Evolutionary conservation across 2,113 vertebrate species (phyloP).

Genomic region (Urocitellus parryii): DNA sequence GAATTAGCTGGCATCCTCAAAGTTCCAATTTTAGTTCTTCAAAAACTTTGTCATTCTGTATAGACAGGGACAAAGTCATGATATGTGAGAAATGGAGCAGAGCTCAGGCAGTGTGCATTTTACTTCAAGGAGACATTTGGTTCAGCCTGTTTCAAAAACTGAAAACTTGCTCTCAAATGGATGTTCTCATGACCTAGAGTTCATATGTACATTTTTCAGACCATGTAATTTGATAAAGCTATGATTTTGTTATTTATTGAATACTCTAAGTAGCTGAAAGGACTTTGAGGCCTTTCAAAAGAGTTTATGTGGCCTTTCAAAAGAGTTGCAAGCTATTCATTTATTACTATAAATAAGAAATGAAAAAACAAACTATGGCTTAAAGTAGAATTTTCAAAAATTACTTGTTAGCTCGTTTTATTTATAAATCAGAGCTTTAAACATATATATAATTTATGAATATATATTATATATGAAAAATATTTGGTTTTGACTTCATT

Average conservation of each 20-base stretch:
- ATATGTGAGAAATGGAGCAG: not conserved
- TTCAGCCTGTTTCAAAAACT: not conserved
- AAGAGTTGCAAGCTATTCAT: slow-evolving; percentile 62
- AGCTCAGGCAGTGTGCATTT: not conserved
- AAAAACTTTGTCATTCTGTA: not conserved
- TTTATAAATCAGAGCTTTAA: slow-evolving; percentile 63
- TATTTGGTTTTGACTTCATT: not conserved
- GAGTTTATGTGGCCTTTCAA: slow-evolving; percentile 26
- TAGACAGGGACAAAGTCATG: not conserved
- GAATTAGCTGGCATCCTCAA: not conserved
- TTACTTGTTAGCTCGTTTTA: slow-evolving; percentile 70
- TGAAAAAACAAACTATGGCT: slow-evolving; percentile 69
- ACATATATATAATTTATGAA: not conserved
- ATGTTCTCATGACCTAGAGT: not conserved
- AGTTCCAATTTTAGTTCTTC: not conserved
- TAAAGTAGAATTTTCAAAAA: slow-evolving; percentile 50
- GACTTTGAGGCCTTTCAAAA: slow-evolving; percentile 1
- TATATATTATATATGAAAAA: not conserved
- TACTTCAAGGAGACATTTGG: slow-evolving; percentile 50
- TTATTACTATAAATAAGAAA: slow-evolving; percentile 74
- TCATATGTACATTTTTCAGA: not conserved
- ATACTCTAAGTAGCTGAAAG: not conserved
- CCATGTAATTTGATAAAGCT: not conserved
- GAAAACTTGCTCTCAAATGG: not conserved
- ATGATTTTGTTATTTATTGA: slow-evolving; percentile 44